Base-by-base conservation (phyloP, 2,797 vertebrate species). In the Oreochromis grahami region DNA sequence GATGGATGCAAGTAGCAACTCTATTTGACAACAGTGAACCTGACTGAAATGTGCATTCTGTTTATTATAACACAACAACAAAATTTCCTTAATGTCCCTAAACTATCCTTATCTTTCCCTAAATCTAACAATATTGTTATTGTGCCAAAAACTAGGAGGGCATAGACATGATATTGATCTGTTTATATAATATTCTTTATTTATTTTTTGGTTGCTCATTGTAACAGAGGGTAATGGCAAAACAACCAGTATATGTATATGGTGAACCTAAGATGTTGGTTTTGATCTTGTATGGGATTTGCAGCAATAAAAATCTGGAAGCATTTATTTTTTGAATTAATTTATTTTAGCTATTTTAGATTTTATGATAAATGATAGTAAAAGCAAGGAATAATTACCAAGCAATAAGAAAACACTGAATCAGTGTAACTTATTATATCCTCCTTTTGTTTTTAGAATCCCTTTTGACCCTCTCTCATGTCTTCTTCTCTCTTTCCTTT, bases 401-500 rank as follows among this genome's bases (percentile, higher is more conserved):
- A 29, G 43, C 6, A 74, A 50, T 74, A 74, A 50, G 15, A 74
- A 50, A 32, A 32, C 11, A 50, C 43, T n/a, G 4, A 74, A 74
- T 12, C 43, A 4, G 3, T 72, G 41, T 29, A 48, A 72, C 41
- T 48, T 15, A 26, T 24, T 50, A n/a, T 53, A 53, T 2, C 70
- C 10, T 50, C 10, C 4, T 74, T 74, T 74, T 29, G 68, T 32
- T 50, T 48, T 74, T n/a, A 19, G 15, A 26, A 50, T n/a, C 17
- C 43, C 4, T 50, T 50, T 74, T 50, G 1, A n/a, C 26, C 26
- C 53, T 29, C 36, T 80, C 21, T 52, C 43, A 0, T 43, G 52
- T 60, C 70, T 78, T 78, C 45, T 24, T 43, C 58, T 80, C 81
- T 55, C 76, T 60, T 84, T 68, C 26, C 85, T 86, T 89, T 74